Evolutionary conservation across 2,113 vertebrate species (phyloP), one percentile per base, ranked within the genome.

Genomic region (Sinocyclocheilus maitianheensis): DNA sequence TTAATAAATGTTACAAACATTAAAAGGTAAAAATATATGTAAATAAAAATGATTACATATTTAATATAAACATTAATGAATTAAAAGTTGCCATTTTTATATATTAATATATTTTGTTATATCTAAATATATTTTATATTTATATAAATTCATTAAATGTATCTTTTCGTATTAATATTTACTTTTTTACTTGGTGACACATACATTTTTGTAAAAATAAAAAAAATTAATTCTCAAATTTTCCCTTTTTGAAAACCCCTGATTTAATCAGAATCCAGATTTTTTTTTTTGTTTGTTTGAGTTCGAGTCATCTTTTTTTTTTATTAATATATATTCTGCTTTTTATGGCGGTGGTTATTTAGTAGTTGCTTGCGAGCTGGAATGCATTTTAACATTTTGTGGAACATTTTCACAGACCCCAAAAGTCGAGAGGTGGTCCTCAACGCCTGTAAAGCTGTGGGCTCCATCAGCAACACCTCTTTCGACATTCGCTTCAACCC

Each of bases 401-500:
- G 63, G 3, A 55, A 77, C 48, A 55, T 76, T 89, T 77, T 92
- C 93, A 92, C 95, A 95, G 98, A 98, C 91, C 96, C 97, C 77
- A 98, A 97, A 93, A 99, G 97, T 90, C 94, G 96, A 13, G 97
- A 99, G 90, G 97, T 99, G 80, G 97, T 99, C 77, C 96, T 96
- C 12, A 99, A 99, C 0, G 98, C 98, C 0, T 99, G 98, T 94
- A 98, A 97, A 90, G 97, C 98, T 0, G 98, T 99, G 0, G 97
- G 98, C 83, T 99, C 98, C 88, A 96, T 99, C 90, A 99, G 97
- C 87, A 96, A 94, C 93, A 96, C 95, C 0, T 97, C 97, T 0
- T 99, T 99, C 0, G 98, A 99, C 78, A 99, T 99, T 74, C 97
- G 97, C 84, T 99, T 99, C 94, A 99, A 99, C 92, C 97, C 97